These are phyloP conservation scores for Micropterix aruncella DNA, from an alignment of 2,888 invertebrate species.

Conservation along the genomic window DNA sequence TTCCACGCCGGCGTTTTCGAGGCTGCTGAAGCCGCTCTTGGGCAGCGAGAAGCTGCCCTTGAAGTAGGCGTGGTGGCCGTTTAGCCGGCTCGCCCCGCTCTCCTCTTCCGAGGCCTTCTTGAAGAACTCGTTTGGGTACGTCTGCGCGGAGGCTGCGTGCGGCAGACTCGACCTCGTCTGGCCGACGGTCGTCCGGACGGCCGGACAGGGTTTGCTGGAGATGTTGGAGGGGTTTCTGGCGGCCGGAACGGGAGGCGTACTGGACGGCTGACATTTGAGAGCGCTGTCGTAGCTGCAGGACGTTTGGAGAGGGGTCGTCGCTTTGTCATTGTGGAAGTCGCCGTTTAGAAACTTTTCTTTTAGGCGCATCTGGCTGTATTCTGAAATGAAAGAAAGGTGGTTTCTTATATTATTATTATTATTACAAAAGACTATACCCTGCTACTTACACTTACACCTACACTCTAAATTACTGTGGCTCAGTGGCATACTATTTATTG, in stretches of 20 bases:
- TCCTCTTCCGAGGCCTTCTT: neutral
- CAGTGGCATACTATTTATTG: no score
- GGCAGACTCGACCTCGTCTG: slow-evolving; percentile 7
- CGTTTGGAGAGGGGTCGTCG: neutral
- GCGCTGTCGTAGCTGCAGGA: neutral
- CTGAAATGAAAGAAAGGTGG: neutral
- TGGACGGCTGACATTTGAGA: neutral
- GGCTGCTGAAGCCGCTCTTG: slow-evolving; percentile 14
- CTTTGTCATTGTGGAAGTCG: neutral
- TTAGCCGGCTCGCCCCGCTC: neutral
- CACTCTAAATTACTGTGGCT: no score
- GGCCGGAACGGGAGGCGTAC: slow-evolving; percentile 9
- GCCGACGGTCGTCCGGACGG: slow-evolving; percentile 11
- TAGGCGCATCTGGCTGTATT: neutral
- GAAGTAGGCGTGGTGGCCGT: neutral
- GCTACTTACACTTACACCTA: no score
- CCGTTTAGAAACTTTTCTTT: neutral
- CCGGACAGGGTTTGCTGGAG: slow-evolving; percentile 10
- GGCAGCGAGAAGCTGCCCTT: slow-evolving; percentile 11
- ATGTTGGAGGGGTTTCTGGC: slow-evolving; percentile 14
- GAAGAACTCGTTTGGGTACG: neutral
- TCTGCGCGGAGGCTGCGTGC: neutral
- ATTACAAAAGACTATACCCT: no score
- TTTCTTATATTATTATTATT: no score
- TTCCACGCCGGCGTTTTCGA: slow-evolving; percentile 17